phyloP scores from a whole-genome alignment of 2,113 vertebrate genomes.

The Zapornia atra region DNA sequence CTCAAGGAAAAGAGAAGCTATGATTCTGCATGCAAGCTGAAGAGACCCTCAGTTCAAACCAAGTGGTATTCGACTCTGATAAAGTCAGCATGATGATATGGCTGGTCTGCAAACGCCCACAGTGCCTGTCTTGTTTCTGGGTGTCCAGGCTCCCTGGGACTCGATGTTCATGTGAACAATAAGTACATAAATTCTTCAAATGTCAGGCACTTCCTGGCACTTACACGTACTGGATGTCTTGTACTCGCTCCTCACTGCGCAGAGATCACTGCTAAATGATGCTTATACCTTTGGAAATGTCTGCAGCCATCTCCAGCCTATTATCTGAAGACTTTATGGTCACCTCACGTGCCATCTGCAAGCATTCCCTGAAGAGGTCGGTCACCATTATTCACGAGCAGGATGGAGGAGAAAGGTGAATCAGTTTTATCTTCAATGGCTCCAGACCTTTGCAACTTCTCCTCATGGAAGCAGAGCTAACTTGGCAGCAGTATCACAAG shows the following conservation, averaged over 20 bases:
- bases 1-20: not conserved
- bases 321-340: not conserved
- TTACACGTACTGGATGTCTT: not conserved
- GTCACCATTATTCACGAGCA: not conserved
- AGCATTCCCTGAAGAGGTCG: not conserved
- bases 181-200: not conserved
- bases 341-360: not conserved
- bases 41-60: not conserved
- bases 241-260: rapidly evolving
- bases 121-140: not conserved
- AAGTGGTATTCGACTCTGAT: not conserved
- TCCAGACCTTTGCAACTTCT: not conserved
- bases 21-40: not conserved
- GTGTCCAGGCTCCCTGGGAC: not conserved
- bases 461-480: not conserved
- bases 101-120: not conserved
- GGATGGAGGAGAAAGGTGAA: not conserved
- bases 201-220: not conserved
- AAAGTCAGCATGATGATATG: not conserved
- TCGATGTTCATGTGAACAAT: not conserved
- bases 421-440: not conserved
- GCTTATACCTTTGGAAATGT: not conserved
- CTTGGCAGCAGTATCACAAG: not conserved
- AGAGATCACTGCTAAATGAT: not conserved
- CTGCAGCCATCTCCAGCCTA: not conserved